Conservation (phyloP, 1,140 invertebrate genomes). For the Caenorhabditis tropicalis region DNA sequence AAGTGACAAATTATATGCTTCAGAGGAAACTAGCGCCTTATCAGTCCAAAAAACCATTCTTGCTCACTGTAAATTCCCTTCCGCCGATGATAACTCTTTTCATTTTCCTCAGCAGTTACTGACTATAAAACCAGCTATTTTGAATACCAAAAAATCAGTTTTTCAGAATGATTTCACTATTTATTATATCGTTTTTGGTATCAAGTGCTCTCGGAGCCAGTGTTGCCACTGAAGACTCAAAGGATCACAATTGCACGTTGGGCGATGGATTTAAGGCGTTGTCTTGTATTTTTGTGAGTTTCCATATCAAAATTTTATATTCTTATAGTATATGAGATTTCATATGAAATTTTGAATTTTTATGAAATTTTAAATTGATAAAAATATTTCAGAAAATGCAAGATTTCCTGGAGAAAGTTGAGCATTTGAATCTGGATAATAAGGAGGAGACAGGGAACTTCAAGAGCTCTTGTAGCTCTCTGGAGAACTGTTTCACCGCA, state of each 20-base stretch:
- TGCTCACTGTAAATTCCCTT: too few relatives aligned
- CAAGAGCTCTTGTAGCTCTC: background rate
- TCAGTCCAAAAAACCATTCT: too few relatives aligned
- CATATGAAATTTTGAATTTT: too few relatives aligned
- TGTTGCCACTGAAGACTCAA: background rate
- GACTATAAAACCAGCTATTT: too few relatives aligned
- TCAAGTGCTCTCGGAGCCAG: background rate
- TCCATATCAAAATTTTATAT: too few relatives aligned
- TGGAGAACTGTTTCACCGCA: background rate
- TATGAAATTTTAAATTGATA: background rate
- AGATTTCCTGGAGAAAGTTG: background rate
- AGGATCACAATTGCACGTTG: constrained; percentile 2
- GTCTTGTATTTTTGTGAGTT: constrained; percentile 9
- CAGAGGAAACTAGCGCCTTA: too few relatives aligned
- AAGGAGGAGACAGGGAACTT: background rate
- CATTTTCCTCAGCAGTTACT: too few relatives aligned
- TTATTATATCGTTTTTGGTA: background rate
- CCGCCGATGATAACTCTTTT: too few relatives aligned
- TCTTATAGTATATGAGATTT: too few relatives aligned
- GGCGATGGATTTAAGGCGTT: background rate
- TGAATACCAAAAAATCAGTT: too few relatives aligned
- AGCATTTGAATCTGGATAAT: background rate
- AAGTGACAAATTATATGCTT: too few relatives aligned
- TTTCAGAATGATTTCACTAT: background rate
- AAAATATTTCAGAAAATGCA: constrained; percentile 6